Evolutionary conservation across 2,113 vertebrate genomes (phyloP), one percentile per base, ranked within the genome.

Genomic region (Otolemur garnettii): DNA sequence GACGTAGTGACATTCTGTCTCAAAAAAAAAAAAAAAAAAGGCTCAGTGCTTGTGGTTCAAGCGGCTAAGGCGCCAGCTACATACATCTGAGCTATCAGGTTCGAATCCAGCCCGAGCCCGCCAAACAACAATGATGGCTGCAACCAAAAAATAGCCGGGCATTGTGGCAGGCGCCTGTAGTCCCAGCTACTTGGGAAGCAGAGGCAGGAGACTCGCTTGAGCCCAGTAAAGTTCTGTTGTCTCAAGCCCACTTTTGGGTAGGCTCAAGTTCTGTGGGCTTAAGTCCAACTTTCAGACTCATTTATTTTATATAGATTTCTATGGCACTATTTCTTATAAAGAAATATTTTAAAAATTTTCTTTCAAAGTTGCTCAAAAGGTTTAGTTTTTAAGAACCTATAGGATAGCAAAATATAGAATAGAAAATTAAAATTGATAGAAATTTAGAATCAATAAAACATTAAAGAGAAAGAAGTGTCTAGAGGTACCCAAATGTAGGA

Each of bases 301-400:
- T 57, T 91, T 59, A 93, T 78, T 13, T 82, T 33, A 82, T 91
- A 92, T 12, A 21, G 30, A 78, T 57, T 80, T 93, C 81, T 2
- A 33, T 38, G 69, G 42, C n/a, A 87, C 11, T 85, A 59, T 57
- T 19, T 78, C 24, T 87, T 45, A 92, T 17, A 68, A 87, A 96
- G 26, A 85, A 91, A 14, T 14, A 19, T 13, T 60, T 72, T 93
- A 60, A 0, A 28, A 60, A 22, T 59, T 77, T 69, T 38, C 74
- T 35, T 71, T 84, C 55, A 91, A 93, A 97, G 53, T 72, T 75
- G 82, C 8, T 80, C 85, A 86, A 62, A 85, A 88, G 26, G 35
- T 82, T 93, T 72, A 82, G 18, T 85, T 95, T 72, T 50, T 82
- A 94, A 92, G 50, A 30, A 85, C 3, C 72, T 75, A 90, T 0